A percentile compares a stretch with the other conserved stretches of the same genome.
These are phyloP conservation scores for Anser cygnoides DNA, from an alignment of 2,113 vertebrate species.

Conservation along the genomic window DNA sequence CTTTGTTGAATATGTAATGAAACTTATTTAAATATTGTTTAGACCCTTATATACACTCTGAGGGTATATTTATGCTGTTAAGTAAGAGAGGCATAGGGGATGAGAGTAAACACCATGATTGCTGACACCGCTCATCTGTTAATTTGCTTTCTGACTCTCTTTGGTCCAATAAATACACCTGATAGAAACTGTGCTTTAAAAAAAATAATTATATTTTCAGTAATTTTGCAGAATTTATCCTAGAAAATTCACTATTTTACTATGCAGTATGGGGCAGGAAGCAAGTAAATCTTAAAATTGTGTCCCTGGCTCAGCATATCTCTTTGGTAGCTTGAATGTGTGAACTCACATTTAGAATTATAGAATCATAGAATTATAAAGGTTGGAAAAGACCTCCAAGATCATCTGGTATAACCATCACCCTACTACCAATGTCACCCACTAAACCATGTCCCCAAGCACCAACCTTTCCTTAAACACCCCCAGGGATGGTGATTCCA, in stretches of 20 bases:
- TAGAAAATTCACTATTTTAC: background rate
- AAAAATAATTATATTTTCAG: background rate
- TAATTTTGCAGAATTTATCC: background rate
- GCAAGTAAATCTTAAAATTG: background rate
- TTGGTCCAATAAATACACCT: background rate
- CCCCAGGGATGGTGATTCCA: too few relatives aligned
- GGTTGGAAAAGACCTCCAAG: too few relatives aligned
- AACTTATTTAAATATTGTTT: background rate
- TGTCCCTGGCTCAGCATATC: background rate
- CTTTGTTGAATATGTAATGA: background rate
- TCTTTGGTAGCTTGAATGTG: background rate
- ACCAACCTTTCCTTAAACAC: too few relatives aligned
- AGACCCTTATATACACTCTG: background rate
- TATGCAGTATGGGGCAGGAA: background rate
- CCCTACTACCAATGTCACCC: too few relatives aligned
- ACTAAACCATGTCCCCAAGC: too few relatives aligned
- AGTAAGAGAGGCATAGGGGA: background rate
- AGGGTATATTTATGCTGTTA: background rate
- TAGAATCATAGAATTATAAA: too few relatives aligned
- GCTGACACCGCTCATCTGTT: background rate
- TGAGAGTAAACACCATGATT: fast-evolving
- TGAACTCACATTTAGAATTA: background rate
- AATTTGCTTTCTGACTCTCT: background rate
- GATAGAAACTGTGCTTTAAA: background rate
- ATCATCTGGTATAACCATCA: too few relatives aligned